These are phyloP conservation scores for Tarsius wallacei DNA, from an alignment of 2,797 vertebrate genomes.

Conservation along the genomic window DNA sequence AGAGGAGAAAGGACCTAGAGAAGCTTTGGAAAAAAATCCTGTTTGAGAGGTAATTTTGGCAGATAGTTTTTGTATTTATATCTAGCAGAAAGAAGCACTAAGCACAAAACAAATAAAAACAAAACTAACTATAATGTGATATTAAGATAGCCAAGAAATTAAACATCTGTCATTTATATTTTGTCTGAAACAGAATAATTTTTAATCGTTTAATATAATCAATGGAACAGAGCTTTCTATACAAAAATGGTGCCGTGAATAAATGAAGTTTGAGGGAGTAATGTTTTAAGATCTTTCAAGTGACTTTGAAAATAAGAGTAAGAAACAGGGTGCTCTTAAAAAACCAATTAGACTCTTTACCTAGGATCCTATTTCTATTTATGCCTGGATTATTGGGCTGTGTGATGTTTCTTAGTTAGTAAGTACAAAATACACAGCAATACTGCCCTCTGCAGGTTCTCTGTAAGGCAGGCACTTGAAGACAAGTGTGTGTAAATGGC, in stretches of 20 bases:
- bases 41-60: neutral
- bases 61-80: neutral
- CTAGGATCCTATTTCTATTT: neutral
- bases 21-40: neutral
- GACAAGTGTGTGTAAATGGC: neutral
- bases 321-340: conserved; percentile 11
- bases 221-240: neutral
- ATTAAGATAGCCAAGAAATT: neutral
- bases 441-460: conserved; percentile 91
- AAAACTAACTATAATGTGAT: neutral
- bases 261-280: neutral
- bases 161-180: neutral
- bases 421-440: conserved; percentile 74
- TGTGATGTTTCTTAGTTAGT: neutral
- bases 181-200: neutral
- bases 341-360: neutral
- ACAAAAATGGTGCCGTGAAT: neutral
- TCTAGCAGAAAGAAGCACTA: neutral
- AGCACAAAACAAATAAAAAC: neutral
- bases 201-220: neutral
- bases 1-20: neutral
- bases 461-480: fast-evolving
- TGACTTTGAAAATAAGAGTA: conserved; percentile 21
- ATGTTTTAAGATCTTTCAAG: neutral
- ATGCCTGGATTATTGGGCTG: neutral